A percentile compares a stretch with the other conserved stretches of the same genome.
Evolutionary conservation across 2,888 invertebrate genomes (phyloP).

Genomic region (Rhagium mordax): DNA sequence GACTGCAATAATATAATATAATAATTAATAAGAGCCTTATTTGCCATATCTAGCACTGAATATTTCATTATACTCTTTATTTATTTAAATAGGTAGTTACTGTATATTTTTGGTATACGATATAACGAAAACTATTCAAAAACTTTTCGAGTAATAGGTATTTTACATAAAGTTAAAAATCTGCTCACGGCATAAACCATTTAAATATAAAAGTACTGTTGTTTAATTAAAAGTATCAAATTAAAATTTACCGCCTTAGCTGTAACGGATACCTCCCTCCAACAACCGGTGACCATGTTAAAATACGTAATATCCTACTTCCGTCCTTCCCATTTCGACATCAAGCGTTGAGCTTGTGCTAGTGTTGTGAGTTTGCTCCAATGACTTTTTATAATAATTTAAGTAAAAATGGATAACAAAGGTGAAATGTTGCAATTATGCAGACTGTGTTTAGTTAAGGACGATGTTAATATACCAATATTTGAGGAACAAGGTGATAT

Average conservation of each 20-base stretch:
- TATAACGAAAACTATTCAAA: too few relatives aligned
- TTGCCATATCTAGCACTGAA: too few relatives aligned
- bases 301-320: conserved; percentile 55
- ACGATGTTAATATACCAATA: conserved; percentile 77
- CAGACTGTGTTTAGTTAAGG: conserved; percentile 70
- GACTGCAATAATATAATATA: too few relatives aligned
- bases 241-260: conserved; percentile 38
- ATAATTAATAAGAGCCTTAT: too few relatives aligned
- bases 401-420: conserved; percentile 65
- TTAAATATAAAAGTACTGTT: too few relatives aligned
- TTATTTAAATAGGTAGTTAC: too few relatives aligned
- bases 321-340: conserved; percentile 59
- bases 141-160: too few relatives aligned
- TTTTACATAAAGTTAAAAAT: too few relatives aligned
- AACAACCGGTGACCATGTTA: conserved; percentile 39
- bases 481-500: conserved; percentile 79
- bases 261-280: conserved; percentile 47
- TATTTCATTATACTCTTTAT: too few relatives aligned
- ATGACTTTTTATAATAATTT: conserved; percentile 58
- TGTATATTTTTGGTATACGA: too few relatives aligned
- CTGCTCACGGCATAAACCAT: too few relatives aligned
- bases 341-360: conserved; percentile 49
- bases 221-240: neutral
- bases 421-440: conserved; percentile 68
- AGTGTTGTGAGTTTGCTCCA: conserved; percentile 54